Conservation (phyloP, 2,797 vertebrate genomes). For the Leucoraja ocellata region DNA sequence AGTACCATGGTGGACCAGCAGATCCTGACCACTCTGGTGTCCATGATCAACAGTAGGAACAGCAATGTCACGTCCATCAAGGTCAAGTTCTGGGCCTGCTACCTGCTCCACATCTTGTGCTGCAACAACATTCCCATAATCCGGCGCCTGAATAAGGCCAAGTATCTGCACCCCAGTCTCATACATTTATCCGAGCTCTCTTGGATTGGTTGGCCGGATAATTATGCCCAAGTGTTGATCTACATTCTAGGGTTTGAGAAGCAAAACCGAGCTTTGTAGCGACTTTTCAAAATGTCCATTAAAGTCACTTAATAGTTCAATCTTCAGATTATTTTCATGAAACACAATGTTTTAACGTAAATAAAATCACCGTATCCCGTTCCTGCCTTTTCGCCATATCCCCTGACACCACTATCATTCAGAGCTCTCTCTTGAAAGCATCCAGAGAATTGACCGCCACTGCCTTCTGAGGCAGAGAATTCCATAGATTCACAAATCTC, state of each 20-base stretch:
- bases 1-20: not conserved
- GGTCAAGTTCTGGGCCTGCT: constrained; percentile 46
- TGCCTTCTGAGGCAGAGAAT: too few species aligned
- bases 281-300: not conserved
- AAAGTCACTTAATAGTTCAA: not conserved
- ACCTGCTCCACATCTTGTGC: constrained; percentile 45
- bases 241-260: constrained; percentile 43
- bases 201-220: constrained; percentile 47
- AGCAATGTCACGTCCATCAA: not conserved
- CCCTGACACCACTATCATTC: too few species aligned
- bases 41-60: constrained; percentile 2
- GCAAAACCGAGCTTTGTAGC: not conserved
- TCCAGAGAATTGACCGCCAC: too few species aligned
- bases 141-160: constrained; percentile 6
- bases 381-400: too few species aligned
- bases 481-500: too few species aligned
- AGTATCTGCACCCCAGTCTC: constrained; percentile 27
- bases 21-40: constrained; percentile 36
- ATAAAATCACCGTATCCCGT: not conserved
- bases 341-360: not conserved
- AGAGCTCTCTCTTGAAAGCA: too few species aligned
- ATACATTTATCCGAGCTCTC: constrained; percentile 40
- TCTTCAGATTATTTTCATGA: not conserved
- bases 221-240: constrained; percentile 43
- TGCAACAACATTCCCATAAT: constrained; percentile 44